Conservation (phyloP, 2,113 vertebrate genomes). For the Notiomystis cincta region DNA sequence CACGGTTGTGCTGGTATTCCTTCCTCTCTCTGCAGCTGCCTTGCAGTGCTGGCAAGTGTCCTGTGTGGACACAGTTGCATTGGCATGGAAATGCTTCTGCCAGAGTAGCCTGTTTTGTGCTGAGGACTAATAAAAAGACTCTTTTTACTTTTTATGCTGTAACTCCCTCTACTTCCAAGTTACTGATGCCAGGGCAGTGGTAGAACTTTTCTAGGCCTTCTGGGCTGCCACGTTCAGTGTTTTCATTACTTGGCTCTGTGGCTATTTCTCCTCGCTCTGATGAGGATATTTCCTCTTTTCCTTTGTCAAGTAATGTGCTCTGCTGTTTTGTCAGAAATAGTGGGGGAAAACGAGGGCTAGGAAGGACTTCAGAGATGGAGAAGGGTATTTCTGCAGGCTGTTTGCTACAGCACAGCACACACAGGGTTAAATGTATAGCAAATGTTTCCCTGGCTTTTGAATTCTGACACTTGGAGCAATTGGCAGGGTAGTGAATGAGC, state of each 20-base stretch:
- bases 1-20: background rate
- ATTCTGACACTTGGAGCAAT: constrained; percentile 35
- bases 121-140: constrained; percentile 11
- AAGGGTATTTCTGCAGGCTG: background rate
- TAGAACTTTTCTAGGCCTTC: background rate
- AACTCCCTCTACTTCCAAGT: background rate
- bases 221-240: background rate
- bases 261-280: background rate
- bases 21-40: background rate
- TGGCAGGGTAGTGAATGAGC: constrained; percentile 14
- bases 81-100: constrained; percentile 10
- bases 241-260: background rate
- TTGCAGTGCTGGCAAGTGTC: background rate
- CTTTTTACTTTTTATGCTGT: background rate
- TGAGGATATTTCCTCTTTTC: background rate
- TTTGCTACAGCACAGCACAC: background rate
- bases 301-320: background rate
- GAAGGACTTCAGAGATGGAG: background rate
- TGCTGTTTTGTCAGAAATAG: background rate
- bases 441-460: background rate
- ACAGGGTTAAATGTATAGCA: background rate
- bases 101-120: background rate
- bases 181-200: background rate
- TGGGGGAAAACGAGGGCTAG: background rate
- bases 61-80: constrained; percentile 15